Evolutionary conservation across 2,113 vertebrate species (phyloP).

Genomic region (Muntiacus reevesi): DNA sequence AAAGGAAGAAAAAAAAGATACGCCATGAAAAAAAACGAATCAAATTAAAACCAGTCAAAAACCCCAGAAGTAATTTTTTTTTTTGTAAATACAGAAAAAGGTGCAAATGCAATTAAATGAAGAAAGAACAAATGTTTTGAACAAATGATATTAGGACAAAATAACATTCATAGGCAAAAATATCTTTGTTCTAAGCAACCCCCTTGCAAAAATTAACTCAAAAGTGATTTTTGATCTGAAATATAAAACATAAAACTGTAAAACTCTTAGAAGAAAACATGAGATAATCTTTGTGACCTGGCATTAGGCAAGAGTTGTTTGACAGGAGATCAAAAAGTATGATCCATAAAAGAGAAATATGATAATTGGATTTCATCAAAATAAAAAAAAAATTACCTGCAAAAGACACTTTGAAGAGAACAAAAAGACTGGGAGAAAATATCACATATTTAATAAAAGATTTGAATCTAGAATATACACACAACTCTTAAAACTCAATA

Average conservation of each 20-base stretch:
- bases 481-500: background rate
- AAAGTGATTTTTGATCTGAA: background rate
- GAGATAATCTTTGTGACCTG: background rate
- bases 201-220: background rate
- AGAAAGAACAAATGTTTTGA: background rate
- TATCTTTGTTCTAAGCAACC: background rate
- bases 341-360: background rate
- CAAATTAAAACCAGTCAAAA: background rate
- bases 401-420: background rate
- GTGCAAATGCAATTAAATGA: background rate
- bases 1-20: background rate
- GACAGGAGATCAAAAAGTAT: background rate
- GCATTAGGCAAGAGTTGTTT: background rate
- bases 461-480: background rate
- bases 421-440: background rate
- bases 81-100: background rate
- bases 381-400: background rate
- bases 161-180: background rate
- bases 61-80: background rate
- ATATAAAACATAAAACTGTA: background rate
- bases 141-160: background rate
- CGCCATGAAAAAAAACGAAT: background rate
- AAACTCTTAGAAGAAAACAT: background rate
- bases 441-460: background rate
- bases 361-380: background rate